Base-by-base conservation (phyloP, 2,888 invertebrate species). In the Lasius fuliginosus region DNA sequence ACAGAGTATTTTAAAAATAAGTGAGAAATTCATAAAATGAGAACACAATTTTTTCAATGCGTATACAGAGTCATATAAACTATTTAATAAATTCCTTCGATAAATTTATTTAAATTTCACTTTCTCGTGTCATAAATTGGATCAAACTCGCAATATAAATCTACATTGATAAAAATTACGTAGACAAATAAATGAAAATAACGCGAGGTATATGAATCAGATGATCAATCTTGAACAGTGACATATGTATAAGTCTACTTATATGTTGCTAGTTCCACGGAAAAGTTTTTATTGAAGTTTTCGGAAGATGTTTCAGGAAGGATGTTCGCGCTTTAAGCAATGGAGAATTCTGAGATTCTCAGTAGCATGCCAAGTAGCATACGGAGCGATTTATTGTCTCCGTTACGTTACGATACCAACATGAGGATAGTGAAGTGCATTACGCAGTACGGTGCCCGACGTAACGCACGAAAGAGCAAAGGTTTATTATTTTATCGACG, bases 401-500 rank as follows among this genome's bases (percentile, higher is more conserved):
- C 82, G 89, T 76, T 60, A 60, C 82, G 89, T 76, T 60, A 60
- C 58, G 62, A 53, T 69, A 82, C 27, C 46, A 83, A 77, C 68
- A 53, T 62, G 53, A 60, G 75, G 46, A 58, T 40, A 69, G 82
- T 67, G 71, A 82, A 65, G 73, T 65, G 69, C 84, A 83, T 83
- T 84, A 87, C 60, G 77, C 82, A 46, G 46, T 58, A 84, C 75
- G 85, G 76, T 85, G 69, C 75, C 49, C 84, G 40, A 71, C 64
- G 84, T 81, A 84, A 83, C 79, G 84, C 83, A 83, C 60, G 77
- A 75, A 58, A 53, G 86, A 83, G 87, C 85, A 88, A 88, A 87
- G 84, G 88, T 89, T 86, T 90, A 88, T 90, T 87, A 85, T 84
- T 90, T 90, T 90, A 90, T 88, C 87, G 76, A 30, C 67, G 65